A percentile compares a stretch with the other conserved stretches of the same genome.
Conservation (phyloP, 2,888 invertebrate genomes). For the Linnaemya tessellans region DNA sequence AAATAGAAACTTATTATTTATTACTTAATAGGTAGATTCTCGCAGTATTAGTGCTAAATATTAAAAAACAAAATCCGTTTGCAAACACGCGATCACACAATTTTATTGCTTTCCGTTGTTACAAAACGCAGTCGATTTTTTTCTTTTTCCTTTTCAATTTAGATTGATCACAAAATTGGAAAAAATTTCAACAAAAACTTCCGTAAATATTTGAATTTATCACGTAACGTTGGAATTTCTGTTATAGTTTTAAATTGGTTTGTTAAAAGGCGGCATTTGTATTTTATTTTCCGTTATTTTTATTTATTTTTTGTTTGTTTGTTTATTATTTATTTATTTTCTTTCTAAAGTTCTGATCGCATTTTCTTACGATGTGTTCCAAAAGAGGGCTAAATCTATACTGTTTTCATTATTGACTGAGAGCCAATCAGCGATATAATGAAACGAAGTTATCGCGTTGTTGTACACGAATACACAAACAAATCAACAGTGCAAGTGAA, state of each 20-base stretch:
- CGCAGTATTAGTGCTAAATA: constrained; percentile 1
- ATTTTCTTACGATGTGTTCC: constrained; percentile 63
- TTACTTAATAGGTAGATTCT: not conserved
- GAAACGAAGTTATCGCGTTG: constrained; percentile 66
- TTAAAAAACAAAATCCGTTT: constrained; percentile 15
- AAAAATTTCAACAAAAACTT: constrained; percentile 63
- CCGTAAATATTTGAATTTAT: constrained; percentile 57
- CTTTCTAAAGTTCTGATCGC: constrained; percentile 42
- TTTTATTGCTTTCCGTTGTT: constrained; percentile 39
- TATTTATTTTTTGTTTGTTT: constrained; percentile 54
- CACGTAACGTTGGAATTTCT: constrained; percentile 50
- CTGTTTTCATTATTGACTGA: constrained; percentile 63
- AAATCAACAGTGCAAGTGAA: constrained; percentile 21
- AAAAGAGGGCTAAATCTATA: constrained; percentile 71
- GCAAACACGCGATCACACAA: constrained; percentile 38
- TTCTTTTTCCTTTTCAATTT: not conserved
- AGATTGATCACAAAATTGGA: constrained; percentile 49
- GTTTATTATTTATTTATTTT: constrained; percentile 37
- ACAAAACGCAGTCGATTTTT: constrained; percentile 20
- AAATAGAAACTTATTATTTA: constrained; percentile 5
- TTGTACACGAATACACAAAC: constrained; percentile 34
- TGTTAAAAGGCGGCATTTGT: constrained; percentile 54
- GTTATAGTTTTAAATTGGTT: constrained; percentile 42
- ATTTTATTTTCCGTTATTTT: constrained; percentile 29
- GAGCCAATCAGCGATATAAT: constrained; percentile 50